phyloP scores from a whole-genome alignment of 2,888 invertebrate species.

The Pollenia griseotomentosa region DNA sequence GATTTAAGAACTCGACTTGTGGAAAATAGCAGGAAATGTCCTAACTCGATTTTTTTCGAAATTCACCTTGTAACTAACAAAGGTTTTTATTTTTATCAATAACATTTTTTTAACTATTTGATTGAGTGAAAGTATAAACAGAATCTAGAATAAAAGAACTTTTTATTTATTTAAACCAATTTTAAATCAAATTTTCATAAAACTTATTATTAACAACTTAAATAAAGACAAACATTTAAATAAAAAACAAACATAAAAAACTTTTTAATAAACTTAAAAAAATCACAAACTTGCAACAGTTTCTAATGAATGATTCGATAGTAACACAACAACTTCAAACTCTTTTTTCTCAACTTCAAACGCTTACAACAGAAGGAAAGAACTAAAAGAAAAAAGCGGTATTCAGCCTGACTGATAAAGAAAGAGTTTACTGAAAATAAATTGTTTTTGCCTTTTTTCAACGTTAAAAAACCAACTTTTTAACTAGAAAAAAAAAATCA shows the following conservation, averaged over 20 bases:
- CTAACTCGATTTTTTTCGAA: too few species aligned
- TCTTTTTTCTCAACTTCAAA: constrained; percentile 15
- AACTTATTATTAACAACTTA: constrained; percentile 39
- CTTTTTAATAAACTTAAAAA: constrained; percentile 74
- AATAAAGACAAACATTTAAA: constrained; percentile 26
- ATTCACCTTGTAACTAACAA: too few species aligned
- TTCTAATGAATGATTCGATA: constrained; percentile 61
- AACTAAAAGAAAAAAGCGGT: neutral
- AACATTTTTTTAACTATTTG: too few species aligned
- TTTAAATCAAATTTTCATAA: constrained; percentile 48
- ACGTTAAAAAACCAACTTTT: constrained; percentile 57
- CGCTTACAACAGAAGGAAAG: constrained; percentile 29
- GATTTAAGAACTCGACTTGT: too few species aligned
- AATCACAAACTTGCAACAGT: constrained; percentile 59
- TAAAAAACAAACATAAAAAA: constrained; percentile 42
- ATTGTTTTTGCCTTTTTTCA: constrained; percentile 44
- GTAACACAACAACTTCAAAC: constrained; percentile 39
- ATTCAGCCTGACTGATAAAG: neutral
- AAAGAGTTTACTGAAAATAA: constrained; percentile 55
- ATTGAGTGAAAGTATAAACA: too few species aligned
- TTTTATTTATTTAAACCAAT: constrained; percentile 1
- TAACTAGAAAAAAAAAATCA: constrained; percentile 77
- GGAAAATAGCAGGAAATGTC: too few species aligned
- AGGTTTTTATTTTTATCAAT: too few species aligned
- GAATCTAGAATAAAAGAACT: neutral